Evolutionary conservation across 2,888 invertebrate genomes (phyloP).

Genomic region (Aleiodes leptofemur): DNA sequence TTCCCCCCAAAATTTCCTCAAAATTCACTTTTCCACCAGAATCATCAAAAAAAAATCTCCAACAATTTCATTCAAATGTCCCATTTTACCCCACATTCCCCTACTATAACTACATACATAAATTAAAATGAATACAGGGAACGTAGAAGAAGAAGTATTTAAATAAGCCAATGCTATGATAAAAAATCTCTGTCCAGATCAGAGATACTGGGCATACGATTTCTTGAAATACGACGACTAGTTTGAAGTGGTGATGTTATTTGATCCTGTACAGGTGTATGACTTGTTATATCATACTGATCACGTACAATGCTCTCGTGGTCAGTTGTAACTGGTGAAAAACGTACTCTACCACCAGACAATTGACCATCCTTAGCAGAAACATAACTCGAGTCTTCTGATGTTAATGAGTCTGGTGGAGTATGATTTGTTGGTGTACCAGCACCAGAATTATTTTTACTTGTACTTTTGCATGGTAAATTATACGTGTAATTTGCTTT

Average conservation of each 20-base stretch:
- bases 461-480: constrained; percentile 77
- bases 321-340: constrained; percentile 71
- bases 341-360: constrained; percentile 70
- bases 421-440: constrained; percentile 89
- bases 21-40: no score
- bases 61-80: no score
- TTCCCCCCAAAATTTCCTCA: no score
- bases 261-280: constrained; percentile 77
- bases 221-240: constrained; percentile 74
- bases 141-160: constrained; percentile 51
- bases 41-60: no score
- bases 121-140: no score
- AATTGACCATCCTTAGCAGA: constrained; percentile 86
- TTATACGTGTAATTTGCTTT: constrained; percentile 80
- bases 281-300: constrained; percentile 74
- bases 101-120: no score
- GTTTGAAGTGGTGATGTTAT: constrained; percentile 77
- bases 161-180: constrained; percentile 77
- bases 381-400: constrained; percentile 92
- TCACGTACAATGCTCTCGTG: constrained; percentile 63
- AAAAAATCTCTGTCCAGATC: constrained; percentile 78
- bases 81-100: no score
- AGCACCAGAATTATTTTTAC: constrained; percentile 80
- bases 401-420: constrained; percentile 89
- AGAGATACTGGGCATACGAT: constrained; percentile 76